Evolutionary conservation across 1,140 invertebrate species (phyloP), one percentile per base, ranked within the genome.

Genomic region (Drosophila orosa): DNA sequence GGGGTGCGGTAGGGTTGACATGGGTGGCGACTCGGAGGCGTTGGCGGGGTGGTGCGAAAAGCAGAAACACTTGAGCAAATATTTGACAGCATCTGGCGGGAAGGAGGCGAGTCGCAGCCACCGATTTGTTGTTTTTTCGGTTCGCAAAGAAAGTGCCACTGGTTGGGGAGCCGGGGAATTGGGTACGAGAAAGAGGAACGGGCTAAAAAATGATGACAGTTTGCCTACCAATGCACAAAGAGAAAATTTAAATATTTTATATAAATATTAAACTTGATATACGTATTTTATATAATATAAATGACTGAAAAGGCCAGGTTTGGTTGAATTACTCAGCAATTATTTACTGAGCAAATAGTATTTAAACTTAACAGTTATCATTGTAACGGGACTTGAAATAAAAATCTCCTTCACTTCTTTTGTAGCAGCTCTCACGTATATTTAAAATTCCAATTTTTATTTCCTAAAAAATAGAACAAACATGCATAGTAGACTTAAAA

Each of bases 61-160:
- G 45, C 55, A 66, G 55, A 76, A 63, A 65, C 80, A 84, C 54
- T 82, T 78, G 74, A 65, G 60, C 65, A 81, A 86, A 85, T 75
- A 85, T 81, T 86, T 86, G 78, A 62, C 61, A 78, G 74, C 57
- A 68, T 59, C 74, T 57, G 42, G 48, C 61, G 47, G 31, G 37
- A 29, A 37, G 24, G 56, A 61, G 40, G 57, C 69, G 60, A 74
- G 31, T 33, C 54, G 22, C 39, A 71, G 52, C 54, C 57, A 52
- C 47, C 71, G 71, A 71, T 72, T 72, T 72, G 57, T 78, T 61
- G 29, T 29, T 29, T 62, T 27, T 57, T 24, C 55, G 58, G 54
- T 76, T 54, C 44, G 57, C 47, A 55, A 87, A 87, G 82, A 86
- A 86, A 86, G 83, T 87, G 68, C 62, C 66, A 72, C 59, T 29